Percentiles rank a stretch among this genome's conserved stretches.
phyloP scores from a whole-genome alignment of 2,113 vertebrate genomes.

The Morone chrysops region DNA sequence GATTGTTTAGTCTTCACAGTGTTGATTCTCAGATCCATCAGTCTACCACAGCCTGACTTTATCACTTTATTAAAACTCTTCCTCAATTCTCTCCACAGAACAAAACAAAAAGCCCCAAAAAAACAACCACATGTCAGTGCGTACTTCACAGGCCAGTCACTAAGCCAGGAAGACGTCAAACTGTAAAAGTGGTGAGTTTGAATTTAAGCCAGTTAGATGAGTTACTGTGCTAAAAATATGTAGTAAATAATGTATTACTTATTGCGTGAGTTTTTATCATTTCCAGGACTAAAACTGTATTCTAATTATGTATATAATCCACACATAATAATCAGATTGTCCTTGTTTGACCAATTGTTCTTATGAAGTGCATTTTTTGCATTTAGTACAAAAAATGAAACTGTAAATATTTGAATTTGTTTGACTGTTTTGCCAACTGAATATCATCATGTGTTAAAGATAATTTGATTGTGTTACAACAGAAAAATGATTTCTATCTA shows the following conservation, averaged over 20 bases:
- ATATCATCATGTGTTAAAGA: too few species aligned
- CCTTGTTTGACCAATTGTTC: too few species aligned
- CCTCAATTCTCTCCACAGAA: neutral
- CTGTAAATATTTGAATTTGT: too few species aligned
- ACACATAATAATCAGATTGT: neutral
- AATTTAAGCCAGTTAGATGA: neutral
- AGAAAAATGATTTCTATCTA: neutral
- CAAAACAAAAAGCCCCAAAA: neutral
- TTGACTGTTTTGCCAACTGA: too few species aligned
- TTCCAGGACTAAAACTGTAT: neutral
- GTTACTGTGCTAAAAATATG: neutral
- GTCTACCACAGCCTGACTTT: neutral
- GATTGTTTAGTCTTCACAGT: neutral
- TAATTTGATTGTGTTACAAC: neutral
- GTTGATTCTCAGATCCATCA: neutral
- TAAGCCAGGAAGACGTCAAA: neutral
- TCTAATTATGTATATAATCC: neutral
- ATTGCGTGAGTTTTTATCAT: neutral
- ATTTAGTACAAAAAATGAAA: neutral
- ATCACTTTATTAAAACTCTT: neutral
- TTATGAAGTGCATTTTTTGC: neutral
- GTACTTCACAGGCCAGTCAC: neutral
- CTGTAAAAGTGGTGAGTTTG: neutral
- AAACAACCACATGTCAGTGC: neutral
- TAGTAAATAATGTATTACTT: neutral